Conservation (phyloP, 2,888 invertebrate genomes). For the Melikaiella ostensackeni region DNA sequence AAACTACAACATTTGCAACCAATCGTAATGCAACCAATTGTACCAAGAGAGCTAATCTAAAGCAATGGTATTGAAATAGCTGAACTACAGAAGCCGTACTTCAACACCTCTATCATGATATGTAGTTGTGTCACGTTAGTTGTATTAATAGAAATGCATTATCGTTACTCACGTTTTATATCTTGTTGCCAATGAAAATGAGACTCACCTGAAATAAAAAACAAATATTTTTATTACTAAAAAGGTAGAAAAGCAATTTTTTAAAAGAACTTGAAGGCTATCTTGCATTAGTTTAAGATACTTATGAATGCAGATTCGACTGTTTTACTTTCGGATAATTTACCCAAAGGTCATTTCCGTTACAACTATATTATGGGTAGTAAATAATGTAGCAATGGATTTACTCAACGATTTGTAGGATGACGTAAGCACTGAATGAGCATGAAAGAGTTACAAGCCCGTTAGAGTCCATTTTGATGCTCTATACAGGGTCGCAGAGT, state of each 20-base stretch:
- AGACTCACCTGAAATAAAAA: conserved; percentile 23
- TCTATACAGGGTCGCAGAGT: conserved; percentile 53
- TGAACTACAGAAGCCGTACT: too few relatives aligned
- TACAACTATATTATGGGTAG: neutral
- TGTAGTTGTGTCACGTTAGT: too few relatives aligned
- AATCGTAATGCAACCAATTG: too few relatives aligned
- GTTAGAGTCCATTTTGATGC: conserved; percentile 57
- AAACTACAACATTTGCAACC: too few relatives aligned
- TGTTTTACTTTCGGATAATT: too few relatives aligned
- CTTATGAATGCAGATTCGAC: neutral
- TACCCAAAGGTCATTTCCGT: neutral
- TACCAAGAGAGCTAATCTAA: too few relatives aligned
- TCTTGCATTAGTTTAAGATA: too few relatives aligned
- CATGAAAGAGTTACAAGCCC: conserved; percentile 52
- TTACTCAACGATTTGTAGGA: conserved; percentile 19
- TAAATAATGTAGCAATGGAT: conserved; percentile 14
- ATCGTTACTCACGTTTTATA: conserved; percentile 6
- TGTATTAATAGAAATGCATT: too few relatives aligned
- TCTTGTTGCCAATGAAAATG: neutral
- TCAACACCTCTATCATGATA: too few relatives aligned
- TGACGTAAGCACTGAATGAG: conserved; percentile 48
- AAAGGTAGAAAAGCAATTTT: neutral
- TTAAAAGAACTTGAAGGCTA: neutral
- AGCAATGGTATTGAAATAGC: too few relatives aligned
- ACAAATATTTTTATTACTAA: conserved; percentile 1